Evolutionary conservation across 37 sponge, comb jelly and placozoan genomes (phyloP).

Genomic region (Crambe crambe): DNA sequence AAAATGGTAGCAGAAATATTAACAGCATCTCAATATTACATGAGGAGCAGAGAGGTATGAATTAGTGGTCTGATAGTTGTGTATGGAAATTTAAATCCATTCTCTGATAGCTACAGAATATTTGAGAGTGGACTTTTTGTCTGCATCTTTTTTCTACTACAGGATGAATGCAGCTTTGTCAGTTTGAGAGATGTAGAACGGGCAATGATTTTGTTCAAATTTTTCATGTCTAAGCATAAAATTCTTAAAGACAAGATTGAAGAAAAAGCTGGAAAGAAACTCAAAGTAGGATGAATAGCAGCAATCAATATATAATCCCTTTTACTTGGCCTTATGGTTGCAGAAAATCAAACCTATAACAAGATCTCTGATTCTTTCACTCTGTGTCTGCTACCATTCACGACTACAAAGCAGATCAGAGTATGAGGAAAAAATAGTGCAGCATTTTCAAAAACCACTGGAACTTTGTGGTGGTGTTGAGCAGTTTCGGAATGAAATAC

Average conservation of each 20-base stretch:
- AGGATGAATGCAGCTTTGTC: slow-evolving; percentile 90
- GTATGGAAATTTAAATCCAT: too few species aligned
- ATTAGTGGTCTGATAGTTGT: background rate
- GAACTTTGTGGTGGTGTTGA: slow-evolving; percentile 36
- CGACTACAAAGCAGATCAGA: slow-evolving; percentile 67
- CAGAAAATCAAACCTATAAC: slow-evolving; percentile 8
- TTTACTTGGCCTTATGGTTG: background rate
- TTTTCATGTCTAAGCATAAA: slow-evolving; percentile 39
- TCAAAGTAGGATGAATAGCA: too few species aligned
- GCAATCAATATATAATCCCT: too few species aligned
- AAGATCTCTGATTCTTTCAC: slow-evolving; percentile 46
- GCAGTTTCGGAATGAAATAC: slow-evolving; percentile 63
- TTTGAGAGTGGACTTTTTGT: too few species aligned
- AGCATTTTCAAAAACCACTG: slow-evolving; percentile 37
- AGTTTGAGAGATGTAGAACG: slow-evolving; percentile 84
- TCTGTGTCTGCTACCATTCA: slow-evolving; percentile 80
- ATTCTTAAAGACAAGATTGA: slow-evolving; percentile 21
- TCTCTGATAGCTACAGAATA: too few species aligned
- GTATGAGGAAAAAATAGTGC: slow-evolving; percentile 46
- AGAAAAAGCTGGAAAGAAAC: background rate
- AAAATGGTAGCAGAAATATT: slow-evolving; percentile 35
- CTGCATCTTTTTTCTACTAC: too few species aligned
- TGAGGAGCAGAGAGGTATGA: slow-evolving; percentile 76
- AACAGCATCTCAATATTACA: slow-evolving; percentile 68
- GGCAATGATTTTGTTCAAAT: slow-evolving; percentile 78